Percentiles rank a stretch among this genome's conserved stretches.
Conservation (phyloP, 2,113 vertebrate genomes). For the Setophaga kirtlandii region DNA sequence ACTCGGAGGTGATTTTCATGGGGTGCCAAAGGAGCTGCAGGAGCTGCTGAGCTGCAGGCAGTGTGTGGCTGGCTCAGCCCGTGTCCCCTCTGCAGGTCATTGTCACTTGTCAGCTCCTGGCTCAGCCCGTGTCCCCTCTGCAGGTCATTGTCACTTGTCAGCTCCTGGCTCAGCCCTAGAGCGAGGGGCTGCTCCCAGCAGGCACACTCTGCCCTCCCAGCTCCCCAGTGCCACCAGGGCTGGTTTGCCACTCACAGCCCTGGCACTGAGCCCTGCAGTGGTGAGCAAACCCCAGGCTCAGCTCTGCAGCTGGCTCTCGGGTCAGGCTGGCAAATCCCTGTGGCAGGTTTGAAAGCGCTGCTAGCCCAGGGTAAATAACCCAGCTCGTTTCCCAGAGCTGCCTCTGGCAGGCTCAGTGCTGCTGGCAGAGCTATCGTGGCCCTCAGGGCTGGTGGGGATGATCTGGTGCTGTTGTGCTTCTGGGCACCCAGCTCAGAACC, state of each 20-base stretch:
- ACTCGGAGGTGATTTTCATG: rapidly evolving
- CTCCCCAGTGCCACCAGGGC: rapidly evolving
- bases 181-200: neutral
- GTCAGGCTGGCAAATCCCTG: neutral
- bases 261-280: rapidly evolving
- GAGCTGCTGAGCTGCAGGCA: neutral
- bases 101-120: neutral
- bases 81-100: neutral
- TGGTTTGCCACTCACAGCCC: neutral
- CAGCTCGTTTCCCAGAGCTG: neutral
- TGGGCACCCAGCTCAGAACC: neutral
- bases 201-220: neutral
- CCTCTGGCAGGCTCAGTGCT: neutral
- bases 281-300: neutral
- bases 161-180: neutral
- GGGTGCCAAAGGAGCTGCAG: neutral
- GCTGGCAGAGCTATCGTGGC: neutral
- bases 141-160: neutral
- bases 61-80: neutral
- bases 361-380: neutral
- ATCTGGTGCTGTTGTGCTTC: neutral
- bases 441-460: neutral
- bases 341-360: neutral
- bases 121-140: neutral
- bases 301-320: neutral